Evolutionary conservation across 2,888 invertebrate species (phyloP).

Genomic region (Catonia carolina): DNA sequence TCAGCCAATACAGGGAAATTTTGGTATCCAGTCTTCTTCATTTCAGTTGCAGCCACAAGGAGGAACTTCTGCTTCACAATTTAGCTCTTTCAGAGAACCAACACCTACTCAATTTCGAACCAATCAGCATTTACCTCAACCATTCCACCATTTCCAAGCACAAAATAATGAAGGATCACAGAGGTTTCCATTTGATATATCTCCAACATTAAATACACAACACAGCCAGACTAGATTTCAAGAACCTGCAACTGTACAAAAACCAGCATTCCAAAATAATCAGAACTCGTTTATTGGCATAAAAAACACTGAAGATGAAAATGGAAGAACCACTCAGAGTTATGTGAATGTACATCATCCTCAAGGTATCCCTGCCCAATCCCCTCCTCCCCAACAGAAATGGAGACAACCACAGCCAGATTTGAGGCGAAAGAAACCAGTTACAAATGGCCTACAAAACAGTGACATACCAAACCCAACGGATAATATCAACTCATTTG

Average conservation of each 20-base stretch:
- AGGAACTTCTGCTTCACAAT: slow-evolving; percentile 12
- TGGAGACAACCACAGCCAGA: slow-evolving; percentile 26
- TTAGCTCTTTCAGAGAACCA: slow-evolving; percentile 16
- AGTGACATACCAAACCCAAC: too few species aligned
- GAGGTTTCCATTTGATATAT: slow-evolving; percentile 17
- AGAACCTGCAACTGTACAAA: slow-evolving; percentile 19
- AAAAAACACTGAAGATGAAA: slow-evolving; percentile 25
- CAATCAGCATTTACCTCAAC: slow-evolving; percentile 33
- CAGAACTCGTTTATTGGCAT: slow-evolving; percentile 20
- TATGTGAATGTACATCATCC: slow-evolving; percentile 33
- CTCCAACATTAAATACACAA: slow-evolving; percentile 18
- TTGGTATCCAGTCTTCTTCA: slow-evolving; percentile 13
- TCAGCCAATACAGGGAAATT: slow-evolving; percentile 18
- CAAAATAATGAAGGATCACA: slow-evolving; percentile 20
- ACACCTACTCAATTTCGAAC: slow-evolving; percentile 29
- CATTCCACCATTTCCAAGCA: slow-evolving; percentile 29
- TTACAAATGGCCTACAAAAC: background rate
- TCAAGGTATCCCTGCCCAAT: slow-evolving; percentile 28
- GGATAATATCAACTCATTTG: slow-evolving; percentile 17
- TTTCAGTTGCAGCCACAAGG: slow-evolving; percentile 20
- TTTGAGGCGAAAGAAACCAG: slow-evolving; percentile 16
- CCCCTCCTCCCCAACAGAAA: slow-evolving; percentile 26
- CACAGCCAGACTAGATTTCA: slow-evolving; percentile 22
- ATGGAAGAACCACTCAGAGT: slow-evolving; percentile 32
- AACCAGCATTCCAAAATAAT: slow-evolving; percentile 22